Evolutionary conservation across 2,113 vertebrate genomes (phyloP).

Genomic region (Scatophagus argus): DNA sequence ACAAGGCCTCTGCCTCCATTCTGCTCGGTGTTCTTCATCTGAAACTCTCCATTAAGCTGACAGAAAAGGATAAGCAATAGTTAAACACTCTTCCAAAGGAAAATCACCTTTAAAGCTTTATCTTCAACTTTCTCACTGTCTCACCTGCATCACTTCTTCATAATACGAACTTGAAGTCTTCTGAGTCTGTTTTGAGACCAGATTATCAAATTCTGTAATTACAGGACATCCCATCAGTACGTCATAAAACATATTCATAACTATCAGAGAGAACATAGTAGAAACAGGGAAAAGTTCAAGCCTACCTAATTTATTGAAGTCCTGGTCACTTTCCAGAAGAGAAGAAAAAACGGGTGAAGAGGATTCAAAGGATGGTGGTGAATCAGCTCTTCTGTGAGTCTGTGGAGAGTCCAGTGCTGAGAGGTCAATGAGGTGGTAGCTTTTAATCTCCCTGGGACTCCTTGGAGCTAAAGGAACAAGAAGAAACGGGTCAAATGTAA

Average conservation of each 20-base stretch:
- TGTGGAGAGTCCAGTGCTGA: slow-evolving; percentile 78
- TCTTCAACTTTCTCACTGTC: neutral
- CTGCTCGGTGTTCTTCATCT: slow-evolving; percentile 24
- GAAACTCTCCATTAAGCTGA: slow-evolving; percentile 60
- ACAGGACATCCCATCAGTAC: slow-evolving; percentile 4
- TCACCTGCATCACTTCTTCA: slow-evolving; percentile 76
- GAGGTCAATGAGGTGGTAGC: slow-evolving; percentile 89
- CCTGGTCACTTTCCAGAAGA: slow-evolving; percentile 64
- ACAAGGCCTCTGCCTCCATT: slow-evolving; percentile 17
- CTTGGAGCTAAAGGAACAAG: slow-evolving; percentile 62
- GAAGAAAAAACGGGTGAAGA: slow-evolving; percentile 37
- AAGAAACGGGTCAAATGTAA: slow-evolving; percentile 15
- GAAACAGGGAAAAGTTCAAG: neutral
- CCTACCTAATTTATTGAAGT: slow-evolving; percentile 80
- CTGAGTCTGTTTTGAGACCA: slow-evolving; percentile 18
- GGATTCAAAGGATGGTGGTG: slow-evolving; percentile 4
- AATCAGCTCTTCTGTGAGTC: slow-evolving; percentile 34
- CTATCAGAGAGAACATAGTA: neutral
- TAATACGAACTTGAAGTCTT: slow-evolving; percentile 53
- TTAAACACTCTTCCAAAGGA: neutral
- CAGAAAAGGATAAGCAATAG: neutral
- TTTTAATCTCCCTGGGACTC: slow-evolving; percentile 75
- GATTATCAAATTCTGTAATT: slow-evolving; percentile 53
- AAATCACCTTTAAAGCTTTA: neutral
- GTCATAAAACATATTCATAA: neutral